Evolutionary conservation across 1,140 invertebrate species (phyloP).

Genomic region (Apocrypta bakeri): DNA sequence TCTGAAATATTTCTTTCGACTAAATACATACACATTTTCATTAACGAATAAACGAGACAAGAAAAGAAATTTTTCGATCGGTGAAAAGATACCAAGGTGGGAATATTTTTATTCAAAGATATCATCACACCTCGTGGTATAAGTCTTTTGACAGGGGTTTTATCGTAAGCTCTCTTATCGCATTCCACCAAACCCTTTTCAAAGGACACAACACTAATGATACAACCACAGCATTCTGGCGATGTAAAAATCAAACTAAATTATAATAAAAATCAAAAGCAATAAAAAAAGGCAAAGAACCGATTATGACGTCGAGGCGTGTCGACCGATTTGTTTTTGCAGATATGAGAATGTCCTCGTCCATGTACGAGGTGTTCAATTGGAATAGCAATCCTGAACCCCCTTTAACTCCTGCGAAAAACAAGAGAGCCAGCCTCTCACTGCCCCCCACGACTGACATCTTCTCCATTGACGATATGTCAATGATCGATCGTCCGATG

Average conservation of each 20-base stretch:
- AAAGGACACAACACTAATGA: background rate
- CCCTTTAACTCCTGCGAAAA: slow-evolving; percentile 72
- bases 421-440: slow-evolving; percentile 73
- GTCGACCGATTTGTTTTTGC: slow-evolving; percentile 70
- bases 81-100: background rate
- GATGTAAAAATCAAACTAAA: background rate
- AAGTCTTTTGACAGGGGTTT: background rate
- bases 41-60: background rate
- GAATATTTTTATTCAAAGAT: background rate
- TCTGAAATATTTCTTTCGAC: background rate
- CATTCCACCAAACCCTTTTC: background rate
- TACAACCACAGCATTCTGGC: background rate
- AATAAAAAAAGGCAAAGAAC: background rate
- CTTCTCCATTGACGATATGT: slow-evolving; percentile 74
- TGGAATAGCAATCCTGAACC: slow-evolving; percentile 77
- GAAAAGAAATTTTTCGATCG: background rate
- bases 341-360: slow-evolving; percentile 82
- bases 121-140: no score
- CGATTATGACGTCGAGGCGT: slow-evolving; percentile 9
- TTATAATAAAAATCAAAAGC: background rate
- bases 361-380: slow-evolving; percentile 86
- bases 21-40: no score
- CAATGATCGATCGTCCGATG: slow-evolving; percentile 70
- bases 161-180: no score
- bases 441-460: slow-evolving; percentile 73